phyloP scores from a whole-genome alignment of 2,888 invertebrate species.

The Pogonocherus hispidulus region DNA sequence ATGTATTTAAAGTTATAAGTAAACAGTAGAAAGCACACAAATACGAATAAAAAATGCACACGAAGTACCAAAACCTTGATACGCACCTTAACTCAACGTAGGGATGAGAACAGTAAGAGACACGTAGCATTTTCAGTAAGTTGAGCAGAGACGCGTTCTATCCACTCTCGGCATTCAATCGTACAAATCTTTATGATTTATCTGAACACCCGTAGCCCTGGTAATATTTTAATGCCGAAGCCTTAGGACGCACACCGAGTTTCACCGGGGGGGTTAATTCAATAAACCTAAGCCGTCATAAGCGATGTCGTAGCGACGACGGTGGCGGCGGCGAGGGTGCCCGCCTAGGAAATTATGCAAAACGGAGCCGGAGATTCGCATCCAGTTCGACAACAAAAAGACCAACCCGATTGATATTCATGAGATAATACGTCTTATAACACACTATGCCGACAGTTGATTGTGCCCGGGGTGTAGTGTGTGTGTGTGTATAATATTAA shows the following conservation, averaged over 20 bases:
- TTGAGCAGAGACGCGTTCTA: too few relatives aligned
- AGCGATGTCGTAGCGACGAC: constrained; percentile 37
- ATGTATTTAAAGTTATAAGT: too few relatives aligned
- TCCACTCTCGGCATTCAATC: too few relatives aligned
- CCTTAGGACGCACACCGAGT: constrained; percentile 37
- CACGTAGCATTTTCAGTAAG: too few relatives aligned
- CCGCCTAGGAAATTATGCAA: constrained; percentile 49
- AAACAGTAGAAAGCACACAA: too few relatives aligned
- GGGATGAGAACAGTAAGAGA: too few relatives aligned
- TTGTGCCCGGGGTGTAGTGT: too few relatives aligned
- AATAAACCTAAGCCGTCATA: constrained; percentile 51
- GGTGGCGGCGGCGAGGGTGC: constrained; percentile 21
- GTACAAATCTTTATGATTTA: too few relatives aligned
- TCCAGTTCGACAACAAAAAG: constrained; percentile 34
- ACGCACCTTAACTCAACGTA: too few relatives aligned
- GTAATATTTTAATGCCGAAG: constrained; percentile 43
- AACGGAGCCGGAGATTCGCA: constrained; percentile 40
- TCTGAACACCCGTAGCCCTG: constrained; percentile 11
- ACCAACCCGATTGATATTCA: constrained; percentile 33
- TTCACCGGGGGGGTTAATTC: constrained; percentile 53
- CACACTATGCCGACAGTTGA: constrained; percentile 17
- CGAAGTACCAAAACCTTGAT: too few relatives aligned
- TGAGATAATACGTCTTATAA: constrained; percentile 27
- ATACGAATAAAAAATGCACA: too few relatives aligned
- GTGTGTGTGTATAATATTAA: not conserved